These are phyloP conservation scores for Typhlichthys subterraneus DNA, from an alignment of 2,797 vertebrate genomes.

Conservation along the genomic window DNA sequence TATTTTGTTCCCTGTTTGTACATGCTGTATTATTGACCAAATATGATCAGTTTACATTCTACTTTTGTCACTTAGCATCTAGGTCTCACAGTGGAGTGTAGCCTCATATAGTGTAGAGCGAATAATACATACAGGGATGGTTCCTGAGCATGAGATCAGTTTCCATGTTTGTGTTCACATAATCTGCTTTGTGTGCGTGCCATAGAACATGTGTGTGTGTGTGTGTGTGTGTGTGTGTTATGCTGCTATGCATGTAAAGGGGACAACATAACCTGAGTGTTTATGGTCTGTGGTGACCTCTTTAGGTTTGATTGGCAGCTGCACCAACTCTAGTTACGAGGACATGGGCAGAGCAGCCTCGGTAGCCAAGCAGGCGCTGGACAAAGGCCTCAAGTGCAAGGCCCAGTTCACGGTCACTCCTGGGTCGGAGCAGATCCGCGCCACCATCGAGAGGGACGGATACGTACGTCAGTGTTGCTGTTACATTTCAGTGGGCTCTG, in stretches of 20 bases:
- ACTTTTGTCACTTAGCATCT: constrained; percentile 18
- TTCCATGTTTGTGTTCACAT: not conserved
- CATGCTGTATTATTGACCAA: constrained; percentile 26
- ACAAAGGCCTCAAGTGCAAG: constrained; percentile 88
- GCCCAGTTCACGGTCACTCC: constrained; percentile 91
- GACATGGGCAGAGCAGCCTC: constrained; percentile 94
- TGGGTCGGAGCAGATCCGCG: constrained; percentile 93
- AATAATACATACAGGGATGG: not conserved
- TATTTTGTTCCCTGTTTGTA: constrained; percentile 24
- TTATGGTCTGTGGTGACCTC: not conserved
- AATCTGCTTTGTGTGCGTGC: not conserved
- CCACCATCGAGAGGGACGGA: constrained; percentile 93
- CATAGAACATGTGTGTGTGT: not conserved
- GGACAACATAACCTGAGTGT: constrained; percentile 8
- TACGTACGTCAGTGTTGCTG: constrained; percentile 80
- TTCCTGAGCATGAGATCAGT: too few species aligned
- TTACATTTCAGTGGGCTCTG: too few species aligned
- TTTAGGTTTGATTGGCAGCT: constrained; percentile 67
- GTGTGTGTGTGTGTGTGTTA: not conserved
- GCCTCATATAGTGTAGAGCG: not conserved
- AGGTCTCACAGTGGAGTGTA: constrained; percentile 5
- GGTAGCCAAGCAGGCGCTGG: constrained; percentile 90
- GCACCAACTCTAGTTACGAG: constrained; percentile 88
- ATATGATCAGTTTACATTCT: constrained; percentile 28
- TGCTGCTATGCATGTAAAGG: not conserved